Evolutionary conservation across 2,797 vertebrate species (phyloP).

Genomic region (Pipistrellus kuhlii): DNA sequence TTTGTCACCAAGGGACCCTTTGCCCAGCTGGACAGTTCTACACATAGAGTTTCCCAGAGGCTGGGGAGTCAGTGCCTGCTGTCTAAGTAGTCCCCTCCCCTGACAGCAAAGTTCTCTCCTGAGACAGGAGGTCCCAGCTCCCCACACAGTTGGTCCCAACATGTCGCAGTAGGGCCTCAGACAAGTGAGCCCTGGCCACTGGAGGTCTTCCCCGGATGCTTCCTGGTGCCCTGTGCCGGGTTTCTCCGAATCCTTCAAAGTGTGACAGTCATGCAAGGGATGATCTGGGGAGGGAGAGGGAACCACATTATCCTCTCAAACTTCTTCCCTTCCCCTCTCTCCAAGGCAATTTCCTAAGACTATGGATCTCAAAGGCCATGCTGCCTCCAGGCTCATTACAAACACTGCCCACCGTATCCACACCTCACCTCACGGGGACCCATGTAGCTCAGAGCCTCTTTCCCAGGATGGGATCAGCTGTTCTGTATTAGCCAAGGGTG

Average conservation of each 20-base stretch:
- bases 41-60: neutral
- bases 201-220: neutral
- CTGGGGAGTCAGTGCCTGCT: neutral
- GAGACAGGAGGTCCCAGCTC: neutral
- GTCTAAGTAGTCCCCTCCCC: neutral
- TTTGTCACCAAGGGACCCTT: neutral
- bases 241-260: neutral
- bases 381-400: neutral
- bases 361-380: neutral
- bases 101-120: neutral
- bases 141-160: neutral
- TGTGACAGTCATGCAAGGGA: neutral
- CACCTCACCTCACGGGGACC: neutral
- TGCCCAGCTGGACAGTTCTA: neutral
- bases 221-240: neutral
- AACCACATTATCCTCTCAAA: rapidly evolving
- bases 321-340: neutral
- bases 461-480: rapidly evolving
- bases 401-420: rapidly evolving
- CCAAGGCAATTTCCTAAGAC: neutral
- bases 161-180: neutral
- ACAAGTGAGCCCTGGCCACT: neutral
- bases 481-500: neutral
- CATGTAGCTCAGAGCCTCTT: neutral
- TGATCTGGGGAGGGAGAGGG: rapidly evolving